Evolutionary conservation across 2,113 vertebrate species (phyloP).

Genomic region (Perca flavescens): DNA sequence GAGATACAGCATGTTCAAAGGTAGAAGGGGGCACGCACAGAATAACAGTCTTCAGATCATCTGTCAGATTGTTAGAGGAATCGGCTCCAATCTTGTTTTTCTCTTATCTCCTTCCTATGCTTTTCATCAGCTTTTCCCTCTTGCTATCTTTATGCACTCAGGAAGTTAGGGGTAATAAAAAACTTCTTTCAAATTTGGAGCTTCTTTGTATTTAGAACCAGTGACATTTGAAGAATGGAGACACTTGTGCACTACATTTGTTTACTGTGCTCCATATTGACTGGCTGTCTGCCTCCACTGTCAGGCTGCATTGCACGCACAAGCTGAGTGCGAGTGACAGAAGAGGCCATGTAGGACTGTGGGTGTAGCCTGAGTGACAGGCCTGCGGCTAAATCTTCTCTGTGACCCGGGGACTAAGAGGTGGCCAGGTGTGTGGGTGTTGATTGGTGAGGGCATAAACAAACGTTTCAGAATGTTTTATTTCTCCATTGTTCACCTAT

Average conservation of each 20-base stretch:
- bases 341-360: slow-evolving; percentile 35
- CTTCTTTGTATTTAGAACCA: slow-evolving; percentile 26
- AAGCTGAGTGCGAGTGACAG: slow-evolving; percentile 60
- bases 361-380: slow-evolving; percentile 61
- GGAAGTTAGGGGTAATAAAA: slow-evolving; percentile 28
- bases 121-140: slow-evolving; percentile 24
- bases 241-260: slow-evolving; percentile 41
- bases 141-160: slow-evolving; percentile 15
- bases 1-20: slow-evolving; percentile 40
- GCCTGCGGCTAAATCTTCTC: slow-evolving; percentile 48
- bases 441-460: slow-evolving; percentile 46
- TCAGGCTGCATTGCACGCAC: slow-evolving; percentile 35
- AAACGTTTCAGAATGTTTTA: neutral
- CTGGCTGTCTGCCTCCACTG: slow-evolving; percentile 33
- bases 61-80: slow-evolving; percentile 53
- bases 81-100: slow-evolving; percentile 41
- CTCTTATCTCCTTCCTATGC: slow-evolving; percentile 27
- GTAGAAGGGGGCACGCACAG: slow-evolving; percentile 24
- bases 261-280: slow-evolving; percentile 38
- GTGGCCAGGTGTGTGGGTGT: slow-evolving; percentile 46
- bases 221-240: slow-evolving; percentile 43
- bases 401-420: slow-evolving; percentile 52
- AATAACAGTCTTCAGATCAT: slow-evolving; percentile 49
- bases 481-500: neutral
- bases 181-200: slow-evolving; percentile 17